Base-by-base conservation (phyloP, 2,113 vertebrate species). In the Cebus imitator region DNA sequence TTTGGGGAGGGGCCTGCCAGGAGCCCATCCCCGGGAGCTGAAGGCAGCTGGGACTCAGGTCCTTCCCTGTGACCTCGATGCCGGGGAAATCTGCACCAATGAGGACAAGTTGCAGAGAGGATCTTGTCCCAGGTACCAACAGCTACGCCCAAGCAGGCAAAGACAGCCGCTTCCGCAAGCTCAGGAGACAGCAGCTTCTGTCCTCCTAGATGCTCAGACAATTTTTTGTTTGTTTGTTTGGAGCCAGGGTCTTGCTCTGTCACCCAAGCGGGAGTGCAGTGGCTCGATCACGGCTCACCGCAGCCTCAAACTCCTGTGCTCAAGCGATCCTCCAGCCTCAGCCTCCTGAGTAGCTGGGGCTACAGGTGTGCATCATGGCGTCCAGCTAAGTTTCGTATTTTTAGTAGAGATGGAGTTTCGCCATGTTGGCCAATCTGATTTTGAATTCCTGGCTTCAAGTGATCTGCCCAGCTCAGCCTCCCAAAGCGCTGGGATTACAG, bases 281-380 rank as follows among this genome's bases (percentile, higher is more conserved):
- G 13, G 5, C 27, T 0, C 7, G 40, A 27, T 14, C 72, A 45
- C n/a, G 7, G 23, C 40, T 27, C 40, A 27, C 40, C 45, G 73
- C 6, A 27, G 6, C 40, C 73, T 76, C 27, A 14, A 76, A 5
- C 43, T 30, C 43, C 73, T 48, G 11, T 20, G 70, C 4, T 72
- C 70, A 72, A 23, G 40, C 1, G 3, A 45, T 45, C 43, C 14
- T 17, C 73, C 7, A 0, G 2, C 73, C 43, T 76, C 25, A 3
- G 7, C 25, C 43, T 76, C 73, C 73, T 30, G 43, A 76, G 73
- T 8, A 7, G 3, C 12, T 30, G 25, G 70, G 40, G 45, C 13
- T 30, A 45, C 73, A 76, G 43, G 25, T 0, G 3, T 14, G 37
- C 43, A 17, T 43, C 73, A 30, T 43, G 2, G 6, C 0, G 13